Conservation (phyloP, 2,888 invertebrate species). For the Agrilus biguttatus region DNA sequence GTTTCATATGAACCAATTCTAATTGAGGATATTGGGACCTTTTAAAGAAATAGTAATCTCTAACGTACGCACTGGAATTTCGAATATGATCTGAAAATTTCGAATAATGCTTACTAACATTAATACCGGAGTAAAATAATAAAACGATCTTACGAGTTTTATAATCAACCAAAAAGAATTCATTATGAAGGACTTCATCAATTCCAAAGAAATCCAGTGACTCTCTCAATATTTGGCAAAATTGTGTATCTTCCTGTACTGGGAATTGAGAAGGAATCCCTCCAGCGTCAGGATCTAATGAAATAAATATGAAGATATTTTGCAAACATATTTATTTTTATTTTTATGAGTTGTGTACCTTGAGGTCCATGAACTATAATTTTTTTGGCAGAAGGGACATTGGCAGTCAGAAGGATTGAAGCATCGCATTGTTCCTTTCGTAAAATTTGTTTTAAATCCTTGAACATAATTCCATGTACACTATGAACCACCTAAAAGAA, state of each 20-base stretch:
- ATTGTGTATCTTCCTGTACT: conserved; percentile 95
- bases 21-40: conserved; percentile 96
- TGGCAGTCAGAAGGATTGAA: conserved; percentile 91
- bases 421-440: conserved; percentile 99
- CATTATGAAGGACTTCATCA: conserved; percentile 73
- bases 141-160: conserved; percentile 72
- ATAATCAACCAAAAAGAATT: conserved; percentile 93
- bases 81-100: conserved; percentile 76
- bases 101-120: background rate
- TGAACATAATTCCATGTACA: conserved; percentile 98
- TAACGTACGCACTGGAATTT: conserved; percentile 86
- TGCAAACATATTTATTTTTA: background rate
- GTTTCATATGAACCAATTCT: conserved; percentile 83
- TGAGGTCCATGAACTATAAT: conserved; percentile 92
- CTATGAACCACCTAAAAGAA: conserved; percentile 77
- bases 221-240: conserved; percentile 86
- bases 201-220: conserved; percentile 95
- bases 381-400: conserved; percentile 98
- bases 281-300: conserved; percentile 65
- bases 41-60: conserved; percentile 64
- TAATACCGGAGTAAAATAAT: background rate
- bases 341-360: conserved; percentile 26
- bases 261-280: conserved; percentile 98
- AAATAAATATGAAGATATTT: background rate
- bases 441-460: conserved; percentile 95